A percentile compares a stretch with the other conserved stretches of the same genome.
Conservation (phyloP, 2,797 vertebrate species). For the Iguana delicatissima region DNA sequence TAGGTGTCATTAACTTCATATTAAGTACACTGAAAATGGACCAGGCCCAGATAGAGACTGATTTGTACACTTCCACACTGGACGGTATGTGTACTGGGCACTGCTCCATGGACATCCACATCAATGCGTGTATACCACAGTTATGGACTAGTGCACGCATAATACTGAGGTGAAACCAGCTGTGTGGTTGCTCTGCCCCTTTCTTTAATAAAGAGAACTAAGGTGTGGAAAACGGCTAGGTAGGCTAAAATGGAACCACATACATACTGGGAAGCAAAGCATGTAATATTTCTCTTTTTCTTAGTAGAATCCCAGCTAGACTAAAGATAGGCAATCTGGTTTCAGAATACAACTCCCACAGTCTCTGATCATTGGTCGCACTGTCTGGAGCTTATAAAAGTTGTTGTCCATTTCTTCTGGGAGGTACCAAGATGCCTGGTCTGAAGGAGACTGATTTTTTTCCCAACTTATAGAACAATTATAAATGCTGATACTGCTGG, state of each 20-base stretch:
- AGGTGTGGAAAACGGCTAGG: background rate
- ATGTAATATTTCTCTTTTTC: background rate
- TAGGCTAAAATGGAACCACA: background rate
- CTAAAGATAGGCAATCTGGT: background rate
- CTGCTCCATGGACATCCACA: background rate
- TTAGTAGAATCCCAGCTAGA: accelerated
- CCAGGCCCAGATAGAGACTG: too few species aligned
- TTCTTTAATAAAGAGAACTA: background rate
- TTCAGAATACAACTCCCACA: background rate
- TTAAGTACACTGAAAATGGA: too few species aligned
- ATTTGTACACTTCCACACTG: too few species aligned
- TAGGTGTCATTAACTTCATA: too few species aligned
- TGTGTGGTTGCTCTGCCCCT: background rate
- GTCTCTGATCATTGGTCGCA: too few species aligned
- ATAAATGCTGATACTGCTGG: background rate
- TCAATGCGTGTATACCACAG: background rate
- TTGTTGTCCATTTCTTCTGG: background rate
- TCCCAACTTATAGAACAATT: background rate
- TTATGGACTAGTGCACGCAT: background rate
- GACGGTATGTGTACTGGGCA: too few species aligned
- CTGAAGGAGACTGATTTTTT: background rate
- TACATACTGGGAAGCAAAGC: background rate
- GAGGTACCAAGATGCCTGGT: background rate
- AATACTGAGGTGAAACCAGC: background rate
- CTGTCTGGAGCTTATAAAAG: background rate